Base-by-base conservation (phyloP, 2,888 invertebrate species). In the Andrena haemorrhoa region DNA sequence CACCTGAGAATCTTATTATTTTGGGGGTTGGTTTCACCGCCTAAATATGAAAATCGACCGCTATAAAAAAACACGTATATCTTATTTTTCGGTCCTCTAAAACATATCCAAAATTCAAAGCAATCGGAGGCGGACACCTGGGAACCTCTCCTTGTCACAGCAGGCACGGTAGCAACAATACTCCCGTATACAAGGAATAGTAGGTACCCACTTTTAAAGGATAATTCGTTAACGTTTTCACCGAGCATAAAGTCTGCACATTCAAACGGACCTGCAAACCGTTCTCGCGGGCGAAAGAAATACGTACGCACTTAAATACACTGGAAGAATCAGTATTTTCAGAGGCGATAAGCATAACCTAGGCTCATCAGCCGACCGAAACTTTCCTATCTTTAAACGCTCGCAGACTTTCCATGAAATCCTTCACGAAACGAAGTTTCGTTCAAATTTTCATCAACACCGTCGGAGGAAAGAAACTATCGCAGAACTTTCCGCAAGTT, bases 371-470 rank as follows among this genome's bases (percentile, higher is more conserved):
- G 63, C 56, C 31, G 8, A 1, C 8, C 49, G 3, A 7, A 68
- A 69, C 35, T 51, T 79, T 63, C 49, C 64, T 56, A 41, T 20
- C 31, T 65, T 70, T 35, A 53, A 82, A 69, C 66, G 75, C 60
- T 80, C 63, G 12, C 70, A 29, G 56, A 68, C 68, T 75, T 72
- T 68, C 68, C 81, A 49, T 68, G 56, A 75, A 74, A 75, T 80
- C 61, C 70, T 60, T 71, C 69, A 26, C 16, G 69, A 47, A 68
- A 49, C 56, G 56, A 63, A 75, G 82, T 82, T 82, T 76, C 86
- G 84, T 82, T 86, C 76, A 86, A 86, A 86, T 86, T 86, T 86
- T 86, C 86, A 86, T 86, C 82, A 86, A 79, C 86, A 69, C 60
- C 33, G 53, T n/a, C 29, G 61, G 29, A 64, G 35, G 26, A 63